These are phyloP conservation scores for Ammodytes dubius DNA, from an alignment of 2,113 vertebrate species.

Conservation along the genomic window DNA sequence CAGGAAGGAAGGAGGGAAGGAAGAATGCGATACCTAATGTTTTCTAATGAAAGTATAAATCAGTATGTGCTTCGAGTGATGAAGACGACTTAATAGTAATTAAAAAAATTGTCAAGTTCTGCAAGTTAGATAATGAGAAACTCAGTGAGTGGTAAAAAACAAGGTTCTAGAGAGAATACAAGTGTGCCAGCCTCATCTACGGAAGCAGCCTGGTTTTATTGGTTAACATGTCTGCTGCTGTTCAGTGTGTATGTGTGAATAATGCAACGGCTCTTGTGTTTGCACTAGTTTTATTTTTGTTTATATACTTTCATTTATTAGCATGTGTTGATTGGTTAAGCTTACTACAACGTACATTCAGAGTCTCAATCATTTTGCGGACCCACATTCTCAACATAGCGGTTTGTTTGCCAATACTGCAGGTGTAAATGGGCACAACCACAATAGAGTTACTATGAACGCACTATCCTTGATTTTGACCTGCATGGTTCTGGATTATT, in stretches of 20 bases:
- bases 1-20: slow-evolving; percentile 24
- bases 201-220: background rate
- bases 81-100: slow-evolving; percentile 62
- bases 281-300: slow-evolving; percentile 23
- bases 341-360: slow-evolving; percentile 37
- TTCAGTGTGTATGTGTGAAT: background rate
- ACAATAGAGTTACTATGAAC: slow-evolving; percentile 43
- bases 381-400: slow-evolving; percentile 34
- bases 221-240: background rate
- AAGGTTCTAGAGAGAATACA: background rate
- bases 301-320: background rate
- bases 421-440: slow-evolving; percentile 31
- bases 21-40: slow-evolving; percentile 39
- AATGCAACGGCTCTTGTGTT: slow-evolving; percentile 1
- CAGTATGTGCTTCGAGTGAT: slow-evolving; percentile 61
- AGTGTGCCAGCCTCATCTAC: slow-evolving; percentile 7
- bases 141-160: slow-evolving; percentile 16
- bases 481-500: slow-evolving; percentile 11
- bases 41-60: slow-evolving; percentile 66
- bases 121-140: slow-evolving; percentile 67
- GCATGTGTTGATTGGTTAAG: slow-evolving; percentile 39
- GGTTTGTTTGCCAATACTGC: slow-evolving; percentile 8
- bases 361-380: slow-evolving; percentile 25
- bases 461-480: slow-evolving; percentile 51
- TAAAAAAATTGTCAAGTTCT: slow-evolving; percentile 63